These are phyloP conservation scores for Diorhabda sublineata DNA, from an alignment of 1,140 invertebrate species.

Conservation along the genomic window DNA sequence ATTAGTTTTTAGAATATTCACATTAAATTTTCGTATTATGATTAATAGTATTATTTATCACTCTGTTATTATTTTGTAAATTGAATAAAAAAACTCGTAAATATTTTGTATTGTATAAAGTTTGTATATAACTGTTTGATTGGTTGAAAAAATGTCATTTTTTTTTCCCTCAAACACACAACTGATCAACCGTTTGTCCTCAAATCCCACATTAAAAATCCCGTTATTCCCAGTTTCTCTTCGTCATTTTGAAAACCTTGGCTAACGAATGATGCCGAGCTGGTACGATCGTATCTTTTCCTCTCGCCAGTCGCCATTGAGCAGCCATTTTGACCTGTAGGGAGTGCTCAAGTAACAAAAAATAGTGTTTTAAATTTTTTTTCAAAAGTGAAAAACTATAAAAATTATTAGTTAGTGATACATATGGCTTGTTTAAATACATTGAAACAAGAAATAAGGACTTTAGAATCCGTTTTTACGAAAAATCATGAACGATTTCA, in stretches of 20 bases:
- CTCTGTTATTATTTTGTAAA: no score
- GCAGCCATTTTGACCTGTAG: slow-evolving; percentile 40
- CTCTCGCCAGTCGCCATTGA: slow-evolving; percentile 14
- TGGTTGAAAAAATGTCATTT: no score
- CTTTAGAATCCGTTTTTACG: slow-evolving; percentile 90
- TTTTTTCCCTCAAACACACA: no score
- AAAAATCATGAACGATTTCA: slow-evolving; percentile 96
- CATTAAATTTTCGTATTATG: no score
- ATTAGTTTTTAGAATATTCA: no score
- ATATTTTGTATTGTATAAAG: no score
- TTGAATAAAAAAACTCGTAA: no score
- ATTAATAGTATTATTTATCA: no score
- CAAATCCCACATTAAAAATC: slow-evolving; percentile 15
- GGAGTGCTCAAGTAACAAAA: slow-evolving; percentile 36
- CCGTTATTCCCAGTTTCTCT: slow-evolving; percentile 11
- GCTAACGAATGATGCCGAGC: slow-evolving; percentile 10
- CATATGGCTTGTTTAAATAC: slow-evolving; percentile 96
- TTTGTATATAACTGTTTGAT: no score
- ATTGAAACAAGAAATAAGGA: slow-evolving; percentile 96
- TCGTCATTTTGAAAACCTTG: slow-evolving; percentile 15
- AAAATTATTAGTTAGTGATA: slow-evolving; percentile 39
- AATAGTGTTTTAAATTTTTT: slow-evolving; percentile 28
- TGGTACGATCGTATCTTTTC: slow-evolving; percentile 22
- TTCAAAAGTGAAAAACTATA: slow-evolving; percentile 23
- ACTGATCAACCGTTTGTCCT: background rate